Evolutionary conservation across 2,113 vertebrate genomes (phyloP).

Genomic region (Leptocoma aspasia): DNA sequence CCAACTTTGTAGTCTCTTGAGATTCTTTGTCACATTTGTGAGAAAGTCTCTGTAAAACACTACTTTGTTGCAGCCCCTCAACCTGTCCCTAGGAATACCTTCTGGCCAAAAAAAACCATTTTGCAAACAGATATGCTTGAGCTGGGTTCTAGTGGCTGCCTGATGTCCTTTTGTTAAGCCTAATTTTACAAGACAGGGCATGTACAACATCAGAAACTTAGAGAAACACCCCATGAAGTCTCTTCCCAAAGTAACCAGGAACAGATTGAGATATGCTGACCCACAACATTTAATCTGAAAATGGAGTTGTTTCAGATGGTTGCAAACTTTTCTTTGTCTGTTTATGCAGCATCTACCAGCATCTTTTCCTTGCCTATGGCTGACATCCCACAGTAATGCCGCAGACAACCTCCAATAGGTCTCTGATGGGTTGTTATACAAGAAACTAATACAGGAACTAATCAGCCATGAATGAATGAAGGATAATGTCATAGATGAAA

Average conservation of each 20-base stretch:
- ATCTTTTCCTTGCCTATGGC: background rate
- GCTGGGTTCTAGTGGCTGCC: background rate
- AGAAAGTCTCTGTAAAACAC: background rate
- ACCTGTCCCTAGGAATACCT: background rate
- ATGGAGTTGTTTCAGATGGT: background rate
- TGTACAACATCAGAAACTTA: background rate
- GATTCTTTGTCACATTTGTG: background rate
- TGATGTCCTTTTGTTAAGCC: background rate
- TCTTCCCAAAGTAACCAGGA: background rate
- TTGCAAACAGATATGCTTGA: background rate
- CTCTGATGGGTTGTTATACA: background rate
- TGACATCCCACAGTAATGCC: background rate
- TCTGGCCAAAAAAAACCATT: background rate
- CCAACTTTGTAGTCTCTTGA: background rate
- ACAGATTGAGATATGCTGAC: background rate
- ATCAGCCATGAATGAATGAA: background rate
- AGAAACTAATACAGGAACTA: background rate
- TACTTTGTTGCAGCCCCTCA: background rate
- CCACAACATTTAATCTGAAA: background rate
- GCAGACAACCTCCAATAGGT: background rate
- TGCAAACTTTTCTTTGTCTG: background rate
- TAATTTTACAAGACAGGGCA: background rate
- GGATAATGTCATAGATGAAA: background rate
- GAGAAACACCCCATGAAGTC: background rate
- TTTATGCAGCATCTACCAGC: background rate